Conservation (phyloP, 2,797 vertebrate genomes). For the Danio tinwini region DNA sequence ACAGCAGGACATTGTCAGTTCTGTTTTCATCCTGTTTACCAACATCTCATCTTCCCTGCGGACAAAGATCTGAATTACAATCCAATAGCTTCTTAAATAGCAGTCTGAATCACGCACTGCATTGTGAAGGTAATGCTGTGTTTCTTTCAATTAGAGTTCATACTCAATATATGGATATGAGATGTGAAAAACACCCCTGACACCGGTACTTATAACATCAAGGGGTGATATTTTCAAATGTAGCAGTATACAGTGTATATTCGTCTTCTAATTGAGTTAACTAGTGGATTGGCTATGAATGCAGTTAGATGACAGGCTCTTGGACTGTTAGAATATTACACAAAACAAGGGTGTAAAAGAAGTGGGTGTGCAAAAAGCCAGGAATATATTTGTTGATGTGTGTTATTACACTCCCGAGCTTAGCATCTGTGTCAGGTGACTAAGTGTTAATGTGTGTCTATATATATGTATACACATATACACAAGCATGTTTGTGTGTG, state of each 20-base stretch:
- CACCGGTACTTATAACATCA: background rate
- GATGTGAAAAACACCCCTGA: background rate
- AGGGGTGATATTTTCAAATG: background rate
- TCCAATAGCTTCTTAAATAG: background rate
- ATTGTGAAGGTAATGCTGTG: background rate
- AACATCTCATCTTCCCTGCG: conserved; percentile 2
- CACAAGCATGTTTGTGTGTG: conserved; percentile 1
- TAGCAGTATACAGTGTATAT: background rate
- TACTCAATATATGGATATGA: background rate
- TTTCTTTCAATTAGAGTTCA: background rate
- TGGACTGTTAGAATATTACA: background rate
- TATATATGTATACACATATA: background rate
- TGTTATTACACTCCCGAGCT: conserved; percentile 15
- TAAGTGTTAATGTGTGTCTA: conserved; percentile 3
- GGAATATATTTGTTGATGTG: conserved; percentile 23
- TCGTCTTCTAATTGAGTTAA: background rate
- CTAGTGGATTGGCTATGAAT: conserved; percentile 9
- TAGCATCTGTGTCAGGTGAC: conserved; percentile 6
- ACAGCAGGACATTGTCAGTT: conserved; percentile 10
- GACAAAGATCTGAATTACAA: background rate
- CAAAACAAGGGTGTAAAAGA: background rate
- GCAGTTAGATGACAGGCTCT: conserved; percentile 14
- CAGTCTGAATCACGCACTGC: background rate
- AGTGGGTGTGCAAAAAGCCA: conserved; percentile 5
- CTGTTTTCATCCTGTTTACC: conserved; percentile 10